Evolutionary conservation across 2,797 vertebrate species (phyloP).

Genomic region (Lindbergichthys nudifrons): DNA sequence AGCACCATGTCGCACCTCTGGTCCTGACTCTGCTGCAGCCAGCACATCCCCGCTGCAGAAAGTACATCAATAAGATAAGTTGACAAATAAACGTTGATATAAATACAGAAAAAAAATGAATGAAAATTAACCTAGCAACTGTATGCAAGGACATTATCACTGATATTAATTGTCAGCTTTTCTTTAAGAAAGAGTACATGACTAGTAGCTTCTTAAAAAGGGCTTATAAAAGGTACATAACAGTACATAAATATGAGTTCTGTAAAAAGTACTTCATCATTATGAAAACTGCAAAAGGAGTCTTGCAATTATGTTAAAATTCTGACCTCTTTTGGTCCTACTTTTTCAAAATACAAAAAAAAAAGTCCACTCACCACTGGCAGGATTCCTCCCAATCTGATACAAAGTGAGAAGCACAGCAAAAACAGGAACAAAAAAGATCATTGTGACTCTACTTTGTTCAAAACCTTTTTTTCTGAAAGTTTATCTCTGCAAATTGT

Average conservation of each 20-base stretch:
- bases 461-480: conserved; percentile 35
- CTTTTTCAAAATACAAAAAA: background rate
- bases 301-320: background rate
- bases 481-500: conserved; percentile 46
- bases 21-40: conserved; percentile 92
- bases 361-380: conserved; percentile 77
- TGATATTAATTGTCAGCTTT: background rate
- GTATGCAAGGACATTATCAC: background rate
- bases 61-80: conserved; percentile 4
- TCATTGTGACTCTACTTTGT: conserved; percentile 71
- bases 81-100: background rate
- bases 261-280: background rate
- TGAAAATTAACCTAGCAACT: background rate
- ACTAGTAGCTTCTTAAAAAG: background rate
- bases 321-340: background rate
- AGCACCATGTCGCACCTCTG: conserved; percentile 95
- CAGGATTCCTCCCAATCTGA: conserved; percentile 80
- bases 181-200: background rate
- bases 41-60: conserved; percentile 92
- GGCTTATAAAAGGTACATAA: background rate
- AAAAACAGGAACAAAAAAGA: conserved; percentile 63
- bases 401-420: conserved; percentile 71
- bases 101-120: background rate
- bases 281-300: background rate
- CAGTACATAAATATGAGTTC: background rate